These are phyloP conservation scores for Calyptommatus sinebrachiatus DNA, from an alignment of 2,113 vertebrate species.

Conservation along the genomic window DNA sequence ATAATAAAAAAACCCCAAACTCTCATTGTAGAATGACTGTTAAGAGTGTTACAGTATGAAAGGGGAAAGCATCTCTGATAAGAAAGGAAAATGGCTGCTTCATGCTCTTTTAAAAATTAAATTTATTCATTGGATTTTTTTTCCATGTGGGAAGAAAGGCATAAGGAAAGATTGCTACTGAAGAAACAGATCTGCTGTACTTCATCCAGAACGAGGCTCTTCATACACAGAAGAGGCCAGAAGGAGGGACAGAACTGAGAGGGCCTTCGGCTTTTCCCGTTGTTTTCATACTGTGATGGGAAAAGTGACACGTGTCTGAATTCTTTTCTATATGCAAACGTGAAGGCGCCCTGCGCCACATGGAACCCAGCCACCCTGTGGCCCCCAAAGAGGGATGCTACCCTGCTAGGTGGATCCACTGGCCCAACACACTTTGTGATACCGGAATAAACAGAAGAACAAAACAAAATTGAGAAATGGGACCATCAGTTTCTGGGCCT, in stretches of 20 bases:
- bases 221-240: not conserved
- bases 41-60: not conserved
- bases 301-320: not conserved
- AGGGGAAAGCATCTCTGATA: not conserved
- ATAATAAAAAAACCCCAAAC: not conserved
- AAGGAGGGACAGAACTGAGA: too few species aligned
- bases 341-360: not conserved
- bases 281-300: not conserved
- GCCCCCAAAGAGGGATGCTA: not conserved
- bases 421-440: not conserved
- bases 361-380: not conserved
- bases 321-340: not conserved
- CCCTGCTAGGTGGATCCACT: not conserved
- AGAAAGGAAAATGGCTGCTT: not conserved
- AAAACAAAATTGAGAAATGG: not conserved
- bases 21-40: not conserved
- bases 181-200: not conserved
- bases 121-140: not conserved
- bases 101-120: not conserved
- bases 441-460: not conserved
- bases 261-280: not conserved
- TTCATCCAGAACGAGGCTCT: not conserved
- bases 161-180: not conserved
- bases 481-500: not conserved
- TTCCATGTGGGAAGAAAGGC: not conserved